Conservation (phyloP, 2,888 invertebrate genomes). For the Serripes groenlandicus region DNA sequence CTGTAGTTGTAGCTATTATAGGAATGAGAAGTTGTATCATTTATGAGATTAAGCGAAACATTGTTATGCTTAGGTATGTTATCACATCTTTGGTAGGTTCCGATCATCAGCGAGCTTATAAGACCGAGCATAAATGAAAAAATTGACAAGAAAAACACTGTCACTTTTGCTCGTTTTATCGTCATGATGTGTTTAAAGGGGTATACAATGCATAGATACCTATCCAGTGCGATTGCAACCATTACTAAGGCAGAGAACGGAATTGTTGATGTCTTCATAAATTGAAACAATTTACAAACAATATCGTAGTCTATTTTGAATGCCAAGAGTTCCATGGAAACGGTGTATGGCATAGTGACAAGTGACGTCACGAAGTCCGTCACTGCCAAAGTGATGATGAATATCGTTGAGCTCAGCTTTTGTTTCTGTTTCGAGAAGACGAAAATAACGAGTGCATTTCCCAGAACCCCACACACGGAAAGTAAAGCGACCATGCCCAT, state of each 20-base stretch:
- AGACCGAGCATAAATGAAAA: conserved; percentile 67
- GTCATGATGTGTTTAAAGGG: conserved; percentile 83
- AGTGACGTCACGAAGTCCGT: conserved; percentile 83
- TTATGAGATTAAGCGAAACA: neutral
- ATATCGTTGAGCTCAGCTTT: conserved; percentile 83
- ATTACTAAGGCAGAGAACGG: conserved; percentile 83
- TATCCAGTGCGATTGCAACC: conserved; percentile 80
- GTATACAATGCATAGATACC: conserved; percentile 83
- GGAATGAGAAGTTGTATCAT: conserved; percentile 3
- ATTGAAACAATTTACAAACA: conserved; percentile 81
- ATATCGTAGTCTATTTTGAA: conserved; percentile 75
- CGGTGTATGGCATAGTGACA: conserved; percentile 82
- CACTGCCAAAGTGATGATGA: conserved; percentile 83
- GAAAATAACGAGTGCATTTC: conserved; percentile 80
- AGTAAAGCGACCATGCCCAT: conserved; percentile 74
- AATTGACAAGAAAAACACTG: conserved; percentile 58
- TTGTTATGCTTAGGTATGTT: neutral
- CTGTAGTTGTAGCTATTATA: neutral
- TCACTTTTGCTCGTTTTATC: conserved; percentile 72
- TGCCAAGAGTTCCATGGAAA: conserved; percentile 80
- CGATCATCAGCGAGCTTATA: conserved; percentile 67
- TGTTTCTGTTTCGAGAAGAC: conserved; percentile 78
- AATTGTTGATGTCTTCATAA: conserved; percentile 81
- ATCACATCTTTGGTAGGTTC: conserved; percentile 40
- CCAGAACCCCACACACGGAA: conserved; percentile 77